A percentile compares a stretch with the other conserved stretches of the same genome.
Evolutionary conservation across 2,797 vertebrate genomes (phyloP).

Genomic region (Poeciliopsis presidionis): DNA sequence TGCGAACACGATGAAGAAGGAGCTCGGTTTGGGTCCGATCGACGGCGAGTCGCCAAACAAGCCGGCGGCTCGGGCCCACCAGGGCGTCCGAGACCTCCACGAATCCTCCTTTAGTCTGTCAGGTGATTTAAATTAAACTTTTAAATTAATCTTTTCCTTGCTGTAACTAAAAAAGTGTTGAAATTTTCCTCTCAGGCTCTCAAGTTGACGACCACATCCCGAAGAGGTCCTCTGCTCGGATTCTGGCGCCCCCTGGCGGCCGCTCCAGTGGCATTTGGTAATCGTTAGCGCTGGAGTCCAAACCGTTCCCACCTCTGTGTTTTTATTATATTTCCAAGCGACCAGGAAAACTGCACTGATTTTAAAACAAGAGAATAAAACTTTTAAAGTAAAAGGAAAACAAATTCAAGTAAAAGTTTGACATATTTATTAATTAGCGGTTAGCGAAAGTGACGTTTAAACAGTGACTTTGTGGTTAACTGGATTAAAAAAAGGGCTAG

Average conservation of each 20-base stretch:
- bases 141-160: neutral
- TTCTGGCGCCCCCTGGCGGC: constrained; percentile 94
- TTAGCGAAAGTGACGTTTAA: constrained; percentile 56
- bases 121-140: constrained; percentile 68
- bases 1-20: constrained; percentile 87
- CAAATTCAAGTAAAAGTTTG: constrained; percentile 43
- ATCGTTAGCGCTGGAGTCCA: constrained; percentile 54
- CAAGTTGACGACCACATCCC: constrained; percentile 95
- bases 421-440: constrained; percentile 34
- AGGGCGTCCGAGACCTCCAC: constrained; percentile 90
- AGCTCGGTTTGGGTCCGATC: constrained; percentile 86
- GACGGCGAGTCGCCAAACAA: constrained; percentile 86
- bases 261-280: constrained; percentile 93
- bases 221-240: constrained; percentile 94
- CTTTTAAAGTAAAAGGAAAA: constrained; percentile 36
- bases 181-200: constrained; percentile 79
- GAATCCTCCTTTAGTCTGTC: constrained; percentile 94
- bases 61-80: constrained; percentile 76
- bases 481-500: constrained; percentile 63
- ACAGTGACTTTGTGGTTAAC: constrained; percentile 60
- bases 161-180: neutral
- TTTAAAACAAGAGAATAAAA: constrained; percentile 64
- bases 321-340: constrained; percentile 69
- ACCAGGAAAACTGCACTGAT: constrained; percentile 84
- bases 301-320: constrained; percentile 59